Conservation (phyloP, 2,888 invertebrate genomes). For the Coelinius sp. region DNA sequence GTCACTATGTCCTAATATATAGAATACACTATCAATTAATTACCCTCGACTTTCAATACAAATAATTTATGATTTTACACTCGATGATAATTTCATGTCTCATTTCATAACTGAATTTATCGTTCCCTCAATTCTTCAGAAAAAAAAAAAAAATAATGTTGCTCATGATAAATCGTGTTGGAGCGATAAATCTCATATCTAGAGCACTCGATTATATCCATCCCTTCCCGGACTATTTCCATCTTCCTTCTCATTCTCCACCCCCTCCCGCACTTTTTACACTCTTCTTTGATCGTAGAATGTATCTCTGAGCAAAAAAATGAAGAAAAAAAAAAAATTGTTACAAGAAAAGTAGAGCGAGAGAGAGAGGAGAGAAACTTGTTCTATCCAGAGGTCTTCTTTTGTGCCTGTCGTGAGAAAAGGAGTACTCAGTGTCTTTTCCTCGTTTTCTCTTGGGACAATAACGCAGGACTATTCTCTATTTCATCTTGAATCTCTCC, state of each 20-base stretch:
- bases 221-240: background rate
- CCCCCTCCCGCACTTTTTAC: background rate
- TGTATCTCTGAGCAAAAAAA: constrained; percentile 1
- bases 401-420: constrained; percentile 26
- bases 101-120: constrained; percentile 17
- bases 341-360: background rate
- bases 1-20: constrained; percentile 1
- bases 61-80: constrained; percentile 6
- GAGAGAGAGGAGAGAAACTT: constrained; percentile 7
- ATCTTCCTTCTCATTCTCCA: background rate
- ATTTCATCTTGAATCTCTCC: background rate
- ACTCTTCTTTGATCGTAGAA: constrained; percentile 11
- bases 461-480: constrained; percentile 10
- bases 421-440: constrained; percentile 23
- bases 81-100: constrained; percentile 21
- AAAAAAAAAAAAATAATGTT: constrained; percentile 1
- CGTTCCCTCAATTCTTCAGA: constrained; percentile 7
- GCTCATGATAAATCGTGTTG: constrained; percentile 9
- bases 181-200: constrained; percentile 20
- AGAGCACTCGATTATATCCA: constrained; percentile 19
- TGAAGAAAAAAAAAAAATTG: background rate
- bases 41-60: background rate
- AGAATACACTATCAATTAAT: constrained; percentile 13
- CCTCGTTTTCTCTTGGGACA: constrained; percentile 23
- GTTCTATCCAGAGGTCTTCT: constrained; percentile 14